Evolutionary conservation across 2,888 invertebrate genomes (phyloP).

Genomic region (Herminia tarsipennalis): DNA sequence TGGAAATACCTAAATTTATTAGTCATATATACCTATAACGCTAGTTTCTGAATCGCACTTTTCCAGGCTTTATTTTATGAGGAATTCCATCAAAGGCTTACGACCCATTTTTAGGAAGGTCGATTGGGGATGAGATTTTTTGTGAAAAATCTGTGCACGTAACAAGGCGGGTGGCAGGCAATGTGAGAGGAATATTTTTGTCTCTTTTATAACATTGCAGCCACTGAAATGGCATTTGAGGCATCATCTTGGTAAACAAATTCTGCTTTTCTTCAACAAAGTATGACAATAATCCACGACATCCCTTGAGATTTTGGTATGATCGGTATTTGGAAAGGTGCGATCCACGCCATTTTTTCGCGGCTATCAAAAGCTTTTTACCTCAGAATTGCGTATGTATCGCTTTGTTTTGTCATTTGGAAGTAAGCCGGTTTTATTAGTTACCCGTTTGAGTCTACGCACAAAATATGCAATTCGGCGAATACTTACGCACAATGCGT

Average conservation of each 20-base stretch:
- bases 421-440: too few species aligned
- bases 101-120: slow-evolving; percentile 50
- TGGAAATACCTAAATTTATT: slow-evolving; percentile 33
- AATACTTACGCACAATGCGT: too few species aligned
- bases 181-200: slow-evolving; percentile 58
- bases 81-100: slow-evolving; percentile 53
- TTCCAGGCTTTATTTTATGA: slow-evolving; percentile 50
- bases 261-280: slow-evolving; percentile 20
- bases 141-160: slow-evolving; percentile 60
- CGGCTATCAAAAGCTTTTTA: not conserved
- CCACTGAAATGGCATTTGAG: slow-evolving; percentile 22
- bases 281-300: slow-evolving; percentile 21
- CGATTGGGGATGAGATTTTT: slow-evolving; percentile 50
- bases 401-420: too few species aligned
- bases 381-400: not conserved
- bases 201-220: slow-evolving; percentile 32
- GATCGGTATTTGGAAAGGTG: slow-evolving; percentile 18
- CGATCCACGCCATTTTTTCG: slow-evolving; percentile 6
- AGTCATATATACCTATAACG: slow-evolving; percentile 30
- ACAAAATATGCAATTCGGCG: too few species aligned
- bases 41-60: slow-evolving; percentile 36
- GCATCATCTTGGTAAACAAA: slow-evolving; percentile 35
- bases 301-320: slow-evolving; percentile 2
- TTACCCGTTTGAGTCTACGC: too few species aligned
- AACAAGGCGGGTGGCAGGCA: slow-evolving; percentile 39